A percentile compares a stretch with the other conserved stretches of the same genome.
phyloP scores from a whole-genome alignment of 2,113 vertebrate genomes.

The Nycticryphes semicollaris region DNA sequence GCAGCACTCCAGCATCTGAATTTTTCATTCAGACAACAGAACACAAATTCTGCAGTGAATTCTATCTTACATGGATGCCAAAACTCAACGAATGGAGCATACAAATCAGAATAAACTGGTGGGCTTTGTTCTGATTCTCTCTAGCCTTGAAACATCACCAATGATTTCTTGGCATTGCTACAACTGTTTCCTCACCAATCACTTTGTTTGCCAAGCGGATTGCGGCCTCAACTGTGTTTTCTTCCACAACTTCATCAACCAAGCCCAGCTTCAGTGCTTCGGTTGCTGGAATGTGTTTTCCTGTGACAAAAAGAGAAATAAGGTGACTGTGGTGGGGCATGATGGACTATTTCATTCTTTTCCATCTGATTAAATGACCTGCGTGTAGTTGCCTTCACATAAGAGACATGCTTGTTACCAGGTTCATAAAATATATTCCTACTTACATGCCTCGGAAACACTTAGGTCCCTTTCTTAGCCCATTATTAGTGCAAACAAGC shows the following conservation, averaged over 20 bases:
- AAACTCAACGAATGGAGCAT: background rate
- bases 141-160: background rate
- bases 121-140: constrained; percentile 24
- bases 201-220: constrained; percentile 80
- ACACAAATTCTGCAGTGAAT: constrained; percentile 14
- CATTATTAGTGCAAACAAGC: background rate
- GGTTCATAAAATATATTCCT: background rate
- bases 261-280: constrained; percentile 89
- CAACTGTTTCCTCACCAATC: constrained; percentile 77
- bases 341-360: background rate
- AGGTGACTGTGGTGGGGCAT: background rate
- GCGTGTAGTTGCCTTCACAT: background rate
- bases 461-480: background rate
- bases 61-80: background rate
- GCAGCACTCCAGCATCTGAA: background rate
- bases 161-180: background rate
- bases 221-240: constrained; percentile 78
- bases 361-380: background rate
- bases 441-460: background rate
- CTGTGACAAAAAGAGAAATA: constrained; percentile 72
- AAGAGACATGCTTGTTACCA: background rate
- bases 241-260: constrained; percentile 84
- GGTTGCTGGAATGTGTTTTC: constrained; percentile 79
- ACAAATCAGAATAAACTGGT: background rate
- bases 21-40: background rate